Conservation (phyloP, 2,113 vertebrate species). For the Propithecus coquereli region DNA sequence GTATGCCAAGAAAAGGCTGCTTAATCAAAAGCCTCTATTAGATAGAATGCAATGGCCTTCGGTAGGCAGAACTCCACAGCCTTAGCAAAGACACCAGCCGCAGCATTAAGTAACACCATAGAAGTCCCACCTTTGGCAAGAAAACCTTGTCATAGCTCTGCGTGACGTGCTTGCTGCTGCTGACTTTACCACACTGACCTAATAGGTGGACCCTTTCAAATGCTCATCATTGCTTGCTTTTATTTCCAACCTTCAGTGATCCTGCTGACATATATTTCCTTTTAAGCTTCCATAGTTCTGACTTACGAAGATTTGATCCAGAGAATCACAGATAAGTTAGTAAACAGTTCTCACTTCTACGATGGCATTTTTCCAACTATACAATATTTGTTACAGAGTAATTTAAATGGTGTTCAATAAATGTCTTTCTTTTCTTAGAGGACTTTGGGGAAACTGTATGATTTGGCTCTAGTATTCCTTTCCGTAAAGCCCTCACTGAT, state of each 20-base stretch:
- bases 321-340: neutral
- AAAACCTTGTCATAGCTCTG: neutral
- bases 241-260: neutral
- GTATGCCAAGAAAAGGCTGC: neutral
- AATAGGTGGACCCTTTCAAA: neutral
- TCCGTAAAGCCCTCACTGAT: neutral
- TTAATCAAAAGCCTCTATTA: neutral
- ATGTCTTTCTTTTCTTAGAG: neutral
- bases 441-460: neutral
- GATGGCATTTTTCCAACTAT: neutral
- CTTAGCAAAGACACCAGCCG: neutral
- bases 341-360: neutral
- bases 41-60: neutral
- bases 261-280: neutral
- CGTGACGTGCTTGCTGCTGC: no score
- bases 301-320: neutral
- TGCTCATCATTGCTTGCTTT: neutral
- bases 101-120: neutral
- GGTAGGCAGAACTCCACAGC: neutral
- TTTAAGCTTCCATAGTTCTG: neutral
- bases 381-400: neutral
- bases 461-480: neutral
- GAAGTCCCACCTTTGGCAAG: no score
- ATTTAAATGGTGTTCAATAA: neutral
- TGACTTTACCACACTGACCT: neutral